These are phyloP conservation scores for Emydura subglobosa DNA, from an alignment of 2,113 vertebrate genomes.

Conservation along the genomic window DNA sequence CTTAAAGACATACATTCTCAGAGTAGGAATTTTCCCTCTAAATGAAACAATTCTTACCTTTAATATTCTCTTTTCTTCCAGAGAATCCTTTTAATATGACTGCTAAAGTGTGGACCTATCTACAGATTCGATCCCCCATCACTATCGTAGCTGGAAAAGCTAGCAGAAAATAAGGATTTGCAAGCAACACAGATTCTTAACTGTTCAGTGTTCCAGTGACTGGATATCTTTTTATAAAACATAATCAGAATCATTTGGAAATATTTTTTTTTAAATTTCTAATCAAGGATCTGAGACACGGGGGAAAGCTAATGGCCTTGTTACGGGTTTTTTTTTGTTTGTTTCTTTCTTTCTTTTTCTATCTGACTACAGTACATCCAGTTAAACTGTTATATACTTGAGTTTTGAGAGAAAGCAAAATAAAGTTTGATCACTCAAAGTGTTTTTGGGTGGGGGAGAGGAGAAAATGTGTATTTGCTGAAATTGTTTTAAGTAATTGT, in stretches of 20 bases:
- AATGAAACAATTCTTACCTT: not conserved
- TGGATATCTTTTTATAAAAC: conserved; percentile 43
- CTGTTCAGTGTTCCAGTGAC: conserved; percentile 16
- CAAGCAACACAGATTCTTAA: not conserved
- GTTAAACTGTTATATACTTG: not conserved
- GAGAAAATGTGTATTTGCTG: conserved; percentile 48
- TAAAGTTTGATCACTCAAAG: conserved; percentile 23
- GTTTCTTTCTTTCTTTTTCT: not conserved
- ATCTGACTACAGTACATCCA: not conserved
- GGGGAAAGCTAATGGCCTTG: conserved; percentile 21
- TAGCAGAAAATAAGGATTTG: conserved; percentile 33
- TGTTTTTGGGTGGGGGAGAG: conserved; percentile 26
- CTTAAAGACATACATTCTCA: not conserved
- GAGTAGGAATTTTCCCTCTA: not conserved
- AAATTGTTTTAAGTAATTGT: conserved; percentile 58
- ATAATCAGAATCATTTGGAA: not conserved
- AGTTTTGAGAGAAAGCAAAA: conserved; percentile 39
- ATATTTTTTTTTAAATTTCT: not conserved
- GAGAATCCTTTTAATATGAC: conserved; percentile 45
- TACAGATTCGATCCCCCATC: not conserved
- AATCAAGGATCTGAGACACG: not conserved
- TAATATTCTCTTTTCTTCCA: conserved; percentile 9
- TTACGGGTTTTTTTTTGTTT: not conserved
- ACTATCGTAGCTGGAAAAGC: conserved; percentile 14
- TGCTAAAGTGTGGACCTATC: conserved; percentile 45